Conservation (phyloP, 2,888 invertebrate species). For the Drosophila gaucha region DNA sequence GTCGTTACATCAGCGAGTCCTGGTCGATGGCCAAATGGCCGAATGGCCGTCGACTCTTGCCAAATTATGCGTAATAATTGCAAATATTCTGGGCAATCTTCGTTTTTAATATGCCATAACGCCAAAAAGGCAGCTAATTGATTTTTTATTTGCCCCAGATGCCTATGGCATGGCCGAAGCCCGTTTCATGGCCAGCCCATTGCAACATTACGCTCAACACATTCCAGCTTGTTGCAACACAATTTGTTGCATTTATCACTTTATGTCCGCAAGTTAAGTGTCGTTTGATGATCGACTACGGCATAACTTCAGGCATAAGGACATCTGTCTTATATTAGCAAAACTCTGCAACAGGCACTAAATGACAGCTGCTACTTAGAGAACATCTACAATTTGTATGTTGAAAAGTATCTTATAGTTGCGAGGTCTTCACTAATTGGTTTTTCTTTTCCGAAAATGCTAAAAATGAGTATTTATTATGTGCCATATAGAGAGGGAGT, state of each 20-base stretch:
- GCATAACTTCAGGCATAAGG: neutral
- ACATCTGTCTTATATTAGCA: neutral
- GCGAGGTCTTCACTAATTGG: too few relatives aligned
- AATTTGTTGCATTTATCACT: slow-evolving; percentile 3
- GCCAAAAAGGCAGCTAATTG: slow-evolving; percentile 50
- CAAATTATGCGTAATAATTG: slow-evolving; percentile 76
- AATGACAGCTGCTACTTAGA: too few relatives aligned
- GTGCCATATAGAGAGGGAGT: too few relatives aligned
- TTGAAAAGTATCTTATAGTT: too few relatives aligned
- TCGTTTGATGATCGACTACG: slow-evolving; percentile 1
- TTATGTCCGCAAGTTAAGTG: neutral
- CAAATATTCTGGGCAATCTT: slow-evolving; percentile 39
- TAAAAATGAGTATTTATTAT: too few relatives aligned
- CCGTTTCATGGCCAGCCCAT: neutral
- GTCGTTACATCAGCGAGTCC: slow-evolving; percentile 44
- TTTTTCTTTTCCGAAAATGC: too few relatives aligned
- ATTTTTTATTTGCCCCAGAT: slow-evolving; percentile 53
- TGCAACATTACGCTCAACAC: slow-evolving; percentile 19
- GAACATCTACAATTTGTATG: too few relatives aligned
- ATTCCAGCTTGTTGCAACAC: slow-evolving; percentile 10
- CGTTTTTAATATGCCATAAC: slow-evolving; percentile 32
- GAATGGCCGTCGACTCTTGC: slow-evolving; percentile 30
- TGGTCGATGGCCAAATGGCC: slow-evolving; percentile 18
- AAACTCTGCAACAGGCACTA: too few relatives aligned
- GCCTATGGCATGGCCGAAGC: neutral